These are phyloP conservation scores for Sialia sialis DNA, from an alignment of 2,113 vertebrate genomes.

Conservation along the genomic window DNA sequence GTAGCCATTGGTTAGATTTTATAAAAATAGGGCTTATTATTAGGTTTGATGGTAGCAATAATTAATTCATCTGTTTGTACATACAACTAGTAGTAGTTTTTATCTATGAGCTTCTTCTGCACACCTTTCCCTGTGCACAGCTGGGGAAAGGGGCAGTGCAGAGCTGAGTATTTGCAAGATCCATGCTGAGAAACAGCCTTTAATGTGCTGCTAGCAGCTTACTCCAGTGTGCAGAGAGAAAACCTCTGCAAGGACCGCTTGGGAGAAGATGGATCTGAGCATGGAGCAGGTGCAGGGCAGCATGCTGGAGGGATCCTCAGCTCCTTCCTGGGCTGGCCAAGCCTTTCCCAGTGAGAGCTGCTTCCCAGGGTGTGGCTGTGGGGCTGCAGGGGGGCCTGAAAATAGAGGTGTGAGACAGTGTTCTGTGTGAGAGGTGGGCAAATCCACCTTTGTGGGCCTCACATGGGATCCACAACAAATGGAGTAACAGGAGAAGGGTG, in stretches of 20 bases:
- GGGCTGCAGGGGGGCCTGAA: not conserved
- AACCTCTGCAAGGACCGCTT: not conserved
- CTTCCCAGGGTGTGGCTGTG: not conserved
- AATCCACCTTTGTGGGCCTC: not conserved
- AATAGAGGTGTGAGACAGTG: not conserved
- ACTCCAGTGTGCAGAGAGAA: not conserved
- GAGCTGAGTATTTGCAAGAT: not conserved
- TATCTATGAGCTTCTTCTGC: not conserved
- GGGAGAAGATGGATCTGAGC: too few species aligned
- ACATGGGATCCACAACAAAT: too few species aligned
- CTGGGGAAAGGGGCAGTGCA: not conserved
- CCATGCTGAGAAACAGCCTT: not conserved
- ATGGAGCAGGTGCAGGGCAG: too few species aligned
- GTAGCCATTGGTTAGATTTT: not conserved
- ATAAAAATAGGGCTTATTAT: not conserved
- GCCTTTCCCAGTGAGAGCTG: not conserved
- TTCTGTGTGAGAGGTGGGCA: not conserved
- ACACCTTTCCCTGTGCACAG: not conserved
- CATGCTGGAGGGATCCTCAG: too few species aligned
- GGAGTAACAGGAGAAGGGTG: not conserved
- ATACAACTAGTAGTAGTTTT: not conserved
- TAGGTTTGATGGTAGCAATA: not conserved
- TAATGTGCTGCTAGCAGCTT: not conserved
- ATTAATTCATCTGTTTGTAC: not conserved
- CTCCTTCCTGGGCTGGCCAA: not conserved